Base-by-base conservation (phyloP, 2,113 vertebrate genomes). In the Scatophagus argus region DNA sequence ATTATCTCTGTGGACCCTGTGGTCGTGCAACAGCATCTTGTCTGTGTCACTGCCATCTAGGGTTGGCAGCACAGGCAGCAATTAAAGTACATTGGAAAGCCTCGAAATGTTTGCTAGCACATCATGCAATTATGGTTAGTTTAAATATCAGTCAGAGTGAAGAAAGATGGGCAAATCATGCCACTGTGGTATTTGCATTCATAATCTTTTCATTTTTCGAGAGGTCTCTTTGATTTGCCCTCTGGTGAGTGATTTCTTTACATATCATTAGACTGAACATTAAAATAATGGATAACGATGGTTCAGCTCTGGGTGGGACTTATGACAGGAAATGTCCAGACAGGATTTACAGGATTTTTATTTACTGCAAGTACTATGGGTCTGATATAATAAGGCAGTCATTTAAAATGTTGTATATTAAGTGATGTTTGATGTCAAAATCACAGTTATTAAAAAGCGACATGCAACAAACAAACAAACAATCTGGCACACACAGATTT, bases 61-160 rank as follows among this genome's bases (percentile, higher is more conserved):
- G 83, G 51, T 75, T 92, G 89, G 90, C 85, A 90, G 77, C 73
- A 86, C 5, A 88, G 81, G 73, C 86, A 51, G 67, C 80, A 91
- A 92, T 93, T 90, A 93, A 78, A 81, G 68, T 66, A 60, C 77
- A 44, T 36, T 83, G 79, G 85, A 85, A 86, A 79, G 87, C 76
- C 80, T 83, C 76, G 79, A 90, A 87, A 89, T 86, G 85, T 90
- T 86, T 87, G 89, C 77, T 46, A 72, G 83, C 91, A 90, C 73
- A 90, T 94, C 88, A 74, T 90, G 86, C 87, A 92, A 93, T 93
- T 92, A 89, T 90, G 92, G 92, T 87, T 47, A 71, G 64, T 77
- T 88, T 89, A 85, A 90, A 77, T 86, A 90, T 88, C 88, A 90
- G 83, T 80, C 88, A 81, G 64, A 77, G 71, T 61, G 75, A 74